Base-by-base conservation (phyloP, 2,797 vertebrate genomes). In the Ispidina lecontei region DNA sequence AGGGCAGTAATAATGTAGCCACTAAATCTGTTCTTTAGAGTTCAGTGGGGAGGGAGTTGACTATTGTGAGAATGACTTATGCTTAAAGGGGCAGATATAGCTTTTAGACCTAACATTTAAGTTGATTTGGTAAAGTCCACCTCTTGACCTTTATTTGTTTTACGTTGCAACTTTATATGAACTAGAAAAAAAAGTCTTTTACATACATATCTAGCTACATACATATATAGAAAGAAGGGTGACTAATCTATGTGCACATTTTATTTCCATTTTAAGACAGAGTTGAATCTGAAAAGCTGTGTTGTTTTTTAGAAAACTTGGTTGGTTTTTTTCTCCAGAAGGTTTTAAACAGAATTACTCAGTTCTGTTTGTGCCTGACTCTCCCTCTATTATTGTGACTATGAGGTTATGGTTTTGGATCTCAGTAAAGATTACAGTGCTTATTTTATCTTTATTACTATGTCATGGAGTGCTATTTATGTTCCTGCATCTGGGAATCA, bases 11-110 rank as follows among this genome's bases (percentile, higher is more conserved):
- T 93, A 94, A 91, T 60, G 86, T 20, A 62, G 1, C 71, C 78
- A 49, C 74, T 93, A 94, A 95, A 95, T 93, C 81, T 90, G 11
- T 6, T 87, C 87, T 91, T 85, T 91, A 94, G 80, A 65, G 87
- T 68, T 44, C 72, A 55, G 72, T 33, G 56, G 70, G 71, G 88
- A 94, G 37, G 39, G 10, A 56, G 83, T 52, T 88, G 86, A 82
- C 82, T 94, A 90, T 52, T 78, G 67, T 84, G 74, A 60, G 39
- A 70, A 86, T 86, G 77, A 29, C 86, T 73, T 56, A 31, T 5
- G 59, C 46, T 78, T 63, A 56, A 91, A 86, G 68, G 67, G 67
- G 31, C 63, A 79, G 55, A 2, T 7, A 63, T 63, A 64, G 63
- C 59, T 84, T 93, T 92, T 90, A 88, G 67, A n/a, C 77, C 47